Base-by-base conservation (phyloP, 2,888 invertebrate genomes). In the Heliconius cydno region DNA sequence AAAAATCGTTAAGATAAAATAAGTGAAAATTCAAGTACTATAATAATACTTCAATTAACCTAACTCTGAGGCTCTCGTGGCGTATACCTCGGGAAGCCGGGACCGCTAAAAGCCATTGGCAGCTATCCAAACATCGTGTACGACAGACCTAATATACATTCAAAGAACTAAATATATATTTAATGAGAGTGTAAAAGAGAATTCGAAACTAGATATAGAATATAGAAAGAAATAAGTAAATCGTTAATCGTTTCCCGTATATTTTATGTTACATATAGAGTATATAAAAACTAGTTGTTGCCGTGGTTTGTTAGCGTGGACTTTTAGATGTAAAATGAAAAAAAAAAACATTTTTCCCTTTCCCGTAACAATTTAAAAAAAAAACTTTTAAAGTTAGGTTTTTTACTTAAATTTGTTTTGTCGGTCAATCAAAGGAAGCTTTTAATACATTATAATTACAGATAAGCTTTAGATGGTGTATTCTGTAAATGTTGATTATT, bases 121-220 rank as follows among this genome's bases (percentile, higher is more conserved):
- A 68, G n/a, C 15, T 65, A 41, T 75, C 82, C 82, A 82, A 79
- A 80, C 79, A 76, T 77, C 77, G 77, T 81, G 82, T 79, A 75
- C 79, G 75, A 75, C 77, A 73, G 73, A 70, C 70, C 79, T 79
- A 28, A 63, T 52, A 52, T 70, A 52, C 65, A 66, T 72, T 76
- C 30, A 75, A 41, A 72, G 57, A 65, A 72, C 38, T 77, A 76
- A 76, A 79, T 79, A 70, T 76, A 79, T 65, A 76, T 79, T 76
- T 79, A 79, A 72, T 72, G 65, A 72, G 67, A 46, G 38, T 68
- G 68, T 70, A 15, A 75, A 57, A 57, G n/a, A 60, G 28, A 12
- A 30, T 57, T 25, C 10, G 15, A 38, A 68, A 74, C 7, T 34
- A 63, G 12, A 75, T 71, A n/a, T 46, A 60, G 38, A 65, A n/a